These are phyloP conservation scores for Salvelinus fontinalis DNA, from an alignment of 2,113 vertebrate species.

Conservation along the genomic window DNA sequence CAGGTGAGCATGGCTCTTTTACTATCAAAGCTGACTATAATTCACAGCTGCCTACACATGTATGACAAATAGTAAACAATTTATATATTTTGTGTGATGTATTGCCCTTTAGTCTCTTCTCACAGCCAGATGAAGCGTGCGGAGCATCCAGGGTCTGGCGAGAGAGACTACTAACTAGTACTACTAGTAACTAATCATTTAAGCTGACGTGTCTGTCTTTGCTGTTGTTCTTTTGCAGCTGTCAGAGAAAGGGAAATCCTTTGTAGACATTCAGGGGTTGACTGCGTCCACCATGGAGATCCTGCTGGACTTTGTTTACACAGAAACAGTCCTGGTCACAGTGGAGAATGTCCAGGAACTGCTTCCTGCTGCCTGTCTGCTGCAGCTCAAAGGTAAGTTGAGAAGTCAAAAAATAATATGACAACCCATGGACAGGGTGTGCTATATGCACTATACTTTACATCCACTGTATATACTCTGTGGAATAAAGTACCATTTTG, in stretches of 20 bases:
- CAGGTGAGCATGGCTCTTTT: conserved; percentile 2
- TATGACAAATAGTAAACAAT: neutral
- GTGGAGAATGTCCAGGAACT: conserved; percentile 97
- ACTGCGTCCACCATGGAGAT: conserved; percentile 99
- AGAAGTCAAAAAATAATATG: conserved; percentile 7
- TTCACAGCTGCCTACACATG: neutral
- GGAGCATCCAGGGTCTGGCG: no score
- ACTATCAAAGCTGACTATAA: neutral
- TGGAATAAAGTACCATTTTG: no score
- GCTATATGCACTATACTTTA: no score
- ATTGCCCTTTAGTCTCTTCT: neutral
- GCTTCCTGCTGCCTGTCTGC: conserved; percentile 92
- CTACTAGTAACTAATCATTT: neutral
- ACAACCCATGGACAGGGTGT: neutral
- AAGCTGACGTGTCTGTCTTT: neutral
- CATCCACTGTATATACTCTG: no score
- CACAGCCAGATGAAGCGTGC: neutral
- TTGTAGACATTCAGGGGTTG: conserved; percentile 95
- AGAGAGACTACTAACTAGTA: neutral
- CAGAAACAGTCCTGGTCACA: conserved; percentile 95
- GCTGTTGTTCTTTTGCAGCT: conserved; percentile 73
- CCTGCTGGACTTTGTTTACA: conserved; percentile 96
- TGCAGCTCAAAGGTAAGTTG: conserved; percentile 93
- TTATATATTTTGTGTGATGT: neutral
- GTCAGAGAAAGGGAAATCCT: conserved; percentile 96